Conservation (phyloP, 2,797 vertebrate genomes). For the Lepus townsendii region DNA sequence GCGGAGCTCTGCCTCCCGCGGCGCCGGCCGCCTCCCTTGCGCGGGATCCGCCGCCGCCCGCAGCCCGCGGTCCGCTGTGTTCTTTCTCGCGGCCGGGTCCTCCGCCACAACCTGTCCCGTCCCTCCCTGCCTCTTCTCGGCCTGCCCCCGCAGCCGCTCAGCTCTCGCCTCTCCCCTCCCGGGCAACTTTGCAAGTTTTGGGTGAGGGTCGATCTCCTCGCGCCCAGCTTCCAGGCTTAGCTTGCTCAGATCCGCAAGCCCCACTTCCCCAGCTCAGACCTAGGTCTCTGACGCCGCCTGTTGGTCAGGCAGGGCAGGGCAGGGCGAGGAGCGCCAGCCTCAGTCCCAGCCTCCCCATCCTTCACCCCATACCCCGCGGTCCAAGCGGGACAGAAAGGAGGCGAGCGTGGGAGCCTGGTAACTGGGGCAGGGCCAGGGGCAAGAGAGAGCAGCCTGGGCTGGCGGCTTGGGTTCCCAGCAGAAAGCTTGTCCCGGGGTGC, state of each 20-base stretch:
- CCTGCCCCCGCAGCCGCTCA: neutral
- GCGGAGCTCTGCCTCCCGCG: constrained; percentile 60
- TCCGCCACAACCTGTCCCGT: constrained; percentile 6
- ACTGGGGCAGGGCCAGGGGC: constrained; percentile 2
- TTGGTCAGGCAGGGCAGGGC: constrained; percentile 87
- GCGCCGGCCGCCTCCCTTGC: constrained; percentile 32
- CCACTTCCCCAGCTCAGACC: constrained; percentile 66
- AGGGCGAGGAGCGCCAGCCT: constrained; percentile 46
- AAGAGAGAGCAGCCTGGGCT: neutral
- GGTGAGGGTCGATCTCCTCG: constrained; percentile 77
- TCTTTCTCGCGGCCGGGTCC: constrained; percentile 30
- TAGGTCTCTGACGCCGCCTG: constrained; percentile 83
- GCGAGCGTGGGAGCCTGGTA: neutral
- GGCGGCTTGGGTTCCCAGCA: neutral
- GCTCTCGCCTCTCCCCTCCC: neutral
- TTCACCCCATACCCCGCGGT: neutral
- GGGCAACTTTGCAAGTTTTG: constrained; percentile 82
- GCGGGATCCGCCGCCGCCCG: constrained; percentile 2
- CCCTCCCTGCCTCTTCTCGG: constrained; percentile 14
- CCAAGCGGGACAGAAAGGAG: neutral
- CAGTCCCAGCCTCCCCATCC: neutral
- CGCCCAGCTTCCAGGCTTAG: constrained; percentile 62
- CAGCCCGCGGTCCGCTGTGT: neutral
- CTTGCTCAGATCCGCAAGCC: constrained; percentile 69
- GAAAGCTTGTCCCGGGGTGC: neutral